Base-by-base conservation (phyloP, 2,888 invertebrate genomes). In the Pyrgus malvae region DNA sequence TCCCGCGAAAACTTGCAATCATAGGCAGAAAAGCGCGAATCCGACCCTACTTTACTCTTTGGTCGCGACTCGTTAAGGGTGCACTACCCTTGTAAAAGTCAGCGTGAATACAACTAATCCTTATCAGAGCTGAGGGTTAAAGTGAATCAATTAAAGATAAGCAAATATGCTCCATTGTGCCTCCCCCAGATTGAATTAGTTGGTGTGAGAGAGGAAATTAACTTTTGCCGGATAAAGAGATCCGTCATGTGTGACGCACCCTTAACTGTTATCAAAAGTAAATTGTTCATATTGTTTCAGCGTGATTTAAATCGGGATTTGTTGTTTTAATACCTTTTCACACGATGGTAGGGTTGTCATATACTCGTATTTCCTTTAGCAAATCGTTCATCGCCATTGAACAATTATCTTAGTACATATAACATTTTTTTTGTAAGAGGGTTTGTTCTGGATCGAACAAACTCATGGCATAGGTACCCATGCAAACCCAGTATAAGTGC, bases 61-160 rank as follows among this genome's bases (percentile, higher is more conserved):
- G 77, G 0, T 14, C 44, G 61, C 66, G 75, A 76, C 83, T 86
- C 83, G 82, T 85, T 83, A 88, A 80, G 81, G 83, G 78, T 57
- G 70, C 66, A 68, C 78, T 79, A 87, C 89, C 89, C 89, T 89
- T 88, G 85, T 89, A 90, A 89, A 90, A 89, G 87, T 84, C 83
- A 84, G 84, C 83, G 82, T 87, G 88, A 90, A 89, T 88, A 80
- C 80, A 80, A 78, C 84, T 89, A 89, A 90, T 89, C 89, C 88
- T 87, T 87, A 89, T 88, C 89, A 78, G 64, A 59, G 62, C 67
- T 67, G 73, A 74, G 87, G 86, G 87, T 79, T 83, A 85, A 72
- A 90, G 83, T 87, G 86, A 89, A 90, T 90, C 89, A 89, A 90
- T 90, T 89, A 89, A 86, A 90, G 89, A 90, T 89, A 90, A 90